Evolutionary conservation across 2,888 invertebrate genomes (phyloP), one percentile per base, ranked within the genome.

Genomic region (Synanthedon andrenaeformis): DNA sequence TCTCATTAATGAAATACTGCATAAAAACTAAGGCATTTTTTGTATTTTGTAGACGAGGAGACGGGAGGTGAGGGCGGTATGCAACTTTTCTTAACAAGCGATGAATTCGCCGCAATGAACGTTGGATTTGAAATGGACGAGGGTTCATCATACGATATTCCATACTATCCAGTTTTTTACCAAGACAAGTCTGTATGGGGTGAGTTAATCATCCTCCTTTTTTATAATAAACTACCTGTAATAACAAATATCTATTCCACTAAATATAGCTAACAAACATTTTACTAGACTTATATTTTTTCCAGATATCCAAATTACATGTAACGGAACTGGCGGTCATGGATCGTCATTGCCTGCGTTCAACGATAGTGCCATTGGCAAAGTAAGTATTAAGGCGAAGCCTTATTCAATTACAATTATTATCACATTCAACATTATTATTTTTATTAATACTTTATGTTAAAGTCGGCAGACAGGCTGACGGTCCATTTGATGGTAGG

Each of bases 111-210:
- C 57, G 80, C 85, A 0, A 74, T 96, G 58, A 95, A 95, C 67
- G 88, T 95, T 51, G 95, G 93, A 0, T 91, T 94, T 72, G 91
- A 92, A 3, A 68, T 96, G 58, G 96, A 96, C 69, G 96, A 96
- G 80, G 96, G 96, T 2, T 79, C 91, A 62, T 89, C 93, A 0
- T 91, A 86, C 63, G 86, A 88, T 0, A 2, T 66, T 4, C 61
- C 66, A 1, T 3, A 52, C 10, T 90, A 87, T 64, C 72, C 88
- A 0, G 67, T 93, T 0, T 92, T 91, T 70, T 90, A 91, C 72
- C 92, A 90, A n/a, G 93, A 93, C 70, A 88, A 95, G 59, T 89
- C 89, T 52, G 89, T 92, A 53, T 95, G 94, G 94, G 93, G 95
- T 95, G 82, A 90, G 92, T 90, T 23, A 42, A 3, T 42, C 41